A percentile compares a stretch with the other conserved stretches of the same genome.
Evolutionary conservation across 2,113 vertebrate species (phyloP).

Genomic region (Lota lota): DNA sequence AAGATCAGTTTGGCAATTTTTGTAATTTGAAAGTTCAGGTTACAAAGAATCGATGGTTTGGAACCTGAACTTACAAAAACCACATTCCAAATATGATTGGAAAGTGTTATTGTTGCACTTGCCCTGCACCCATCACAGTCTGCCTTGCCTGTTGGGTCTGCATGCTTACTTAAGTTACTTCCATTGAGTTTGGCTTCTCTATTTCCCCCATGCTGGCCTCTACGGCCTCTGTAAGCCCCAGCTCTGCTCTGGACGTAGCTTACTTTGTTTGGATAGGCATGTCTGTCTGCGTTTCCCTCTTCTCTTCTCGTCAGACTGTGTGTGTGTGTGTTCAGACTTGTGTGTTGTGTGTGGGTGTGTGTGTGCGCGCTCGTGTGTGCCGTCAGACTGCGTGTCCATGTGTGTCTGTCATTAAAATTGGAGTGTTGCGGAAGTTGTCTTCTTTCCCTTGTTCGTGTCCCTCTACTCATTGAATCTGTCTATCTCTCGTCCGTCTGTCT

Average conservation of each 20-base stretch:
- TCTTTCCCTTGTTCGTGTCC: background rate
- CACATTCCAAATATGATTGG: no score
- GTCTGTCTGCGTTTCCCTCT: background rate
- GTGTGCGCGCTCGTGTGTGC: background rate
- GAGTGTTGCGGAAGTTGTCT: no score
- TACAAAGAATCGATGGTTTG: no score
- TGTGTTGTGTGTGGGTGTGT: background rate
- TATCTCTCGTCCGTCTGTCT: constrained; percentile 6
- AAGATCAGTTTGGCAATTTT: no score
- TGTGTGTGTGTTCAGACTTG: background rate
- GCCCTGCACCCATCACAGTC: background rate
- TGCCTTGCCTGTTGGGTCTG: background rate
- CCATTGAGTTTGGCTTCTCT: background rate
- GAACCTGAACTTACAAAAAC: no score
- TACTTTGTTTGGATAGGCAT: background rate
- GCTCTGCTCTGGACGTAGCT: background rate
- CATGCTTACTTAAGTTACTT: background rate
- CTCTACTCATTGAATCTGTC: background rate
- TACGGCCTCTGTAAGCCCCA: no score
- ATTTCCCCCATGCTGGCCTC: background rate
- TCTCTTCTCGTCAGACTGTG: background rate
- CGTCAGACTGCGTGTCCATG: no score
- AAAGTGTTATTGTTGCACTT: background rate
- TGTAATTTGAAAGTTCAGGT: no score
- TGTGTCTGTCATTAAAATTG: no score